Conservation (phyloP, 2,113 vertebrate species). For the Elephas maximus region DNA sequence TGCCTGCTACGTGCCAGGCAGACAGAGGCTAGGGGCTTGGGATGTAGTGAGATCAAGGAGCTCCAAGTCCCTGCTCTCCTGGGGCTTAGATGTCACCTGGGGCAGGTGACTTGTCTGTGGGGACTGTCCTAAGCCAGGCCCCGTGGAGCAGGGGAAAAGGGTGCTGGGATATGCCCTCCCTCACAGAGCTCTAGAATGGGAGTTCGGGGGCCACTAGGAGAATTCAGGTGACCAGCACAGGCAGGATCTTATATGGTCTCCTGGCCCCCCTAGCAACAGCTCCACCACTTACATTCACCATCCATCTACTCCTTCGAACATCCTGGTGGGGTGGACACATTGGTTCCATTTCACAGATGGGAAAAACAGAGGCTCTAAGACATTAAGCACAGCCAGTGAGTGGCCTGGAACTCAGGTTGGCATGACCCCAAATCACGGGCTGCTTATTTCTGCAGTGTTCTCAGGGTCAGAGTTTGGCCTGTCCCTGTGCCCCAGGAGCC, state of each 20-base stretch:
- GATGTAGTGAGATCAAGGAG: accelerated
- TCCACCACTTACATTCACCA: accelerated
- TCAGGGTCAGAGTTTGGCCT: background rate
- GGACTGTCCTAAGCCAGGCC: background rate
- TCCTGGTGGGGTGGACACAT: background rate
- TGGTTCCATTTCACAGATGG: background rate
- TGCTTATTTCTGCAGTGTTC: background rate
- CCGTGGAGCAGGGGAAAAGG: background rate
- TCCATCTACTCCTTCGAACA: background rate
- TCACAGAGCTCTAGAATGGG: accelerated
- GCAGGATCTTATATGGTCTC: too few relatives aligned
- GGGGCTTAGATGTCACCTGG: background rate
- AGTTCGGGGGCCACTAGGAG: background rate
- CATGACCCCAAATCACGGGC: background rate
- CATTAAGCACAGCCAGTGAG: background rate
- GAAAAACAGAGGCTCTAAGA: background rate
- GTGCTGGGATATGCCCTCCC: accelerated
- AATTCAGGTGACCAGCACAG: accelerated
- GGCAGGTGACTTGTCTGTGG: background rate
- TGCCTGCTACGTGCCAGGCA: background rate
- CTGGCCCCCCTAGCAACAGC: background rate
- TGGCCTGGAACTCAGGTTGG: background rate
- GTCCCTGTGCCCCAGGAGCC: background rate
- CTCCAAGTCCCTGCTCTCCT: background rate
- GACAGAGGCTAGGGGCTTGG: background rate